These are phyloP conservation scores for Sebastes nivosus DNA, from an alignment of 2,797 vertebrate species.

Conservation along the genomic window DNA sequence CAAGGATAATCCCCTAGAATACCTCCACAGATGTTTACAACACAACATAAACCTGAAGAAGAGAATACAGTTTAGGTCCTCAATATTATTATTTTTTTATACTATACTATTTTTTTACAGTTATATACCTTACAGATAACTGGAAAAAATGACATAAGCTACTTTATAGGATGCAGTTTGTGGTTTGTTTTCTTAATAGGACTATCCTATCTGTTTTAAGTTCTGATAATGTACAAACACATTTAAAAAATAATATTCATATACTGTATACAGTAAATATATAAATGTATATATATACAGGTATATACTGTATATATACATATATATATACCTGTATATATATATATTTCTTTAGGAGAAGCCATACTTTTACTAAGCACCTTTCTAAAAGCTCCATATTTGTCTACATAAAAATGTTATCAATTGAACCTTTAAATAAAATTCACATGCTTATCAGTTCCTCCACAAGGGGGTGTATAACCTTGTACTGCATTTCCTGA, in stretches of 20 bases:
- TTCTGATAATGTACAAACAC: neutral
- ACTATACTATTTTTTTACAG: neutral
- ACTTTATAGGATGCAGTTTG: neutral
- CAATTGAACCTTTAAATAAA: neutral
- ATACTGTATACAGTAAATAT: too few species aligned
- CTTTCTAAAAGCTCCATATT: too few species aligned
- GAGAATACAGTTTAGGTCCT: conserved; percentile 9
- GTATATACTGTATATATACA: too few species aligned
- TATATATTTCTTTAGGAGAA: too few species aligned
- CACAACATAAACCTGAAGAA: conserved; percentile 46
- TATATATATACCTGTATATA: too few species aligned
- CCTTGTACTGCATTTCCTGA: conserved; percentile 1
- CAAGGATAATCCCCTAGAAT: conserved; percentile 84
- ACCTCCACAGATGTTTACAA: conserved; percentile 81
- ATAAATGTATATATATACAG: too few species aligned
- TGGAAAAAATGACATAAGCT: neutral
- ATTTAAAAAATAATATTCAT: neutral
- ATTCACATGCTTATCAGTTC: conserved; percentile 15
- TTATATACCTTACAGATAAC: neutral
- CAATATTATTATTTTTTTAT: neutral
- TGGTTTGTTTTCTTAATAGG: neutral
- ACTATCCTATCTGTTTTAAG: neutral
- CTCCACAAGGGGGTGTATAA: conserved; percentile 80
- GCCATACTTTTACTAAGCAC: too few species aligned
- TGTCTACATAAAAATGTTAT: too few species aligned